Evolutionary conservation across 2,888 invertebrate species (phyloP).

Genomic region (Apodemia zela): DNA sequence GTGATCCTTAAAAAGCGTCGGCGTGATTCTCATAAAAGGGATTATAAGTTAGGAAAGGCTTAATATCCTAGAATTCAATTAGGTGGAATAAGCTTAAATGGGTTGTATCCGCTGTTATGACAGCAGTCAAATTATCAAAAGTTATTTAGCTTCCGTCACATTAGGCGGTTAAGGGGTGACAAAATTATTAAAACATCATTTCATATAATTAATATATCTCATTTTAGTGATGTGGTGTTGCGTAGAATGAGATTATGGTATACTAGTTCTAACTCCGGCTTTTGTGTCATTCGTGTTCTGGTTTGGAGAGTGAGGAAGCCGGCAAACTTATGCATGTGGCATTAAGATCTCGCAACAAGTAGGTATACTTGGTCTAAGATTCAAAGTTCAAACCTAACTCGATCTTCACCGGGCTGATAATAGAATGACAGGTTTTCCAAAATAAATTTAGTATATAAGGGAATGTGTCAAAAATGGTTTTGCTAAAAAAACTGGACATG

Average conservation of each 20-base stretch:
- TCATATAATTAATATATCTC: conserved; percentile 3
- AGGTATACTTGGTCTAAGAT: no score
- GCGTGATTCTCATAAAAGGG: conserved; percentile 73
- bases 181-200: conserved; percentile 38
- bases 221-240: neutral
- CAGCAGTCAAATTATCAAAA: conserved; percentile 70
- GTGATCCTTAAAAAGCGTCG: conserved; percentile 59
- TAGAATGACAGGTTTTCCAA: no score
- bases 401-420: no score
- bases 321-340: no score
- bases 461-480: no score
- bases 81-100: conserved; percentile 78
- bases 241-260: neutral
- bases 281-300: no score
- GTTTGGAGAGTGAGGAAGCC: no score
- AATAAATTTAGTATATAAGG: no score
- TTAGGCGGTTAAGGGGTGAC: conserved; percentile 50
- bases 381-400: no score
- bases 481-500: no score
- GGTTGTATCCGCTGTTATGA: conserved; percentile 75
- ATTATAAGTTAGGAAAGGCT: conserved; percentile 68
- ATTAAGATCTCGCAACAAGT: no score
- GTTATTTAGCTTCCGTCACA: conserved; percentile 57
- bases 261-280: no score
- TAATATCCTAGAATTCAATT: conserved; percentile 79